A percentile compares a stretch with the other conserved stretches of the same genome.
phyloP scores from a whole-genome alignment of 2,888 invertebrate species.

The Nebria salina region DNA sequence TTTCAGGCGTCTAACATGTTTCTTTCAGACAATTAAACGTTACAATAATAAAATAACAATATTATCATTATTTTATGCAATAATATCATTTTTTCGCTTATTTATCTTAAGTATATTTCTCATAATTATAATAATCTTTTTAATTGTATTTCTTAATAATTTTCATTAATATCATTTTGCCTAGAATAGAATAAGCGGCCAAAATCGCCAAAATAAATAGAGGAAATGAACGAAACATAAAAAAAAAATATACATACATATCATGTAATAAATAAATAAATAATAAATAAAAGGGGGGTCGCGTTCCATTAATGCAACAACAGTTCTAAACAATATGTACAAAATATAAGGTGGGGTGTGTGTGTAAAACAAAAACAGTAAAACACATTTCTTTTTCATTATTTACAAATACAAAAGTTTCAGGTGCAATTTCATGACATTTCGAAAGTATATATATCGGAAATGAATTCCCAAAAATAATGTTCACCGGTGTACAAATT shows the following conservation, averaged over 20 bases:
- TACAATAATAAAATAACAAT: conserved; percentile 1
- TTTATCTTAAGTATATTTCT: not conserved
- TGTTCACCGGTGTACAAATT: not conserved
- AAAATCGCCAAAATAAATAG: not conserved
- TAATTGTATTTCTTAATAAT: not conserved
- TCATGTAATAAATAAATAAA: too few relatives aligned
- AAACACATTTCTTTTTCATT: not conserved
- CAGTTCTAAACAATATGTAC: not conserved
- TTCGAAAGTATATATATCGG: not conserved
- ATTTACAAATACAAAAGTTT: not conserved
- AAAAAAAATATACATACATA: not conserved
- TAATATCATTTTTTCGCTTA: not conserved
- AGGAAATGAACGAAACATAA: not conserved
- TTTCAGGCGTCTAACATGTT: not conserved
- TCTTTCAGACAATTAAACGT: not conserved
- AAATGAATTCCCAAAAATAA: not conserved
- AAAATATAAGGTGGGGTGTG: not conserved
- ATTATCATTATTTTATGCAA: conserved; percentile 1
- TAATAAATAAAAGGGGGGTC: not conserved
- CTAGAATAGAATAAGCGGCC: conserved; percentile 1
- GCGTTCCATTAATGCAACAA: not conserved
- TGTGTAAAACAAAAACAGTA: not conserved
- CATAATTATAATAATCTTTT: not conserved
- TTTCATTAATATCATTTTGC: not conserved
- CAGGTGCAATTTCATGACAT: not conserved